Evolutionary conservation across 2,888 invertebrate genomes (phyloP).

Genomic region (Cryptocheilus praepositus): DNA sequence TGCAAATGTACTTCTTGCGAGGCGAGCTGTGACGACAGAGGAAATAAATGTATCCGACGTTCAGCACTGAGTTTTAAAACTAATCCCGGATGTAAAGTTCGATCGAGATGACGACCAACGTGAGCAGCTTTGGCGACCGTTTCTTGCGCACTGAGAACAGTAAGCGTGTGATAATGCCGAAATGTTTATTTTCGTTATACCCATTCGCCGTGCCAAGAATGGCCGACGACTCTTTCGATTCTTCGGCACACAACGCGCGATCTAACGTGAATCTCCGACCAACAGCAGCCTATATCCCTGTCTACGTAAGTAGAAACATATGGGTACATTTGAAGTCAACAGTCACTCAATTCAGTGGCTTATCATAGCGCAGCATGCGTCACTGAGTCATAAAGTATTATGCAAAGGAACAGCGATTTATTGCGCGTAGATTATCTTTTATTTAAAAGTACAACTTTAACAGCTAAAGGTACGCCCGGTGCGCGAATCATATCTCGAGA

Average conservation of each 20-base stretch:
- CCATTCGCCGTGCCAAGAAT: conserved; percentile 42
- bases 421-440: conserved; percentile 38
- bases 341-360: too few relatives aligned
- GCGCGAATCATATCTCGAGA: conserved; percentile 43
- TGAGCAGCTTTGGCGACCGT: conserved; percentile 28
- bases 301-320: too few relatives aligned
- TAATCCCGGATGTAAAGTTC: neutral
- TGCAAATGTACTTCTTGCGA: too few relatives aligned
- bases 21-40: neutral
- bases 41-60: neutral
- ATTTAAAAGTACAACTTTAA: conserved; percentile 51
- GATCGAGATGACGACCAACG: conserved; percentile 7
- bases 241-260: too few relatives aligned
- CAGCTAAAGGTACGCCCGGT: conserved; percentile 24
- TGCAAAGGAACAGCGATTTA: neutral
- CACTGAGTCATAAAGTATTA: too few relatives aligned
- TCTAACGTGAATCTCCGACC: too few relatives aligned
- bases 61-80: neutral
- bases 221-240: conserved; percentile 20
- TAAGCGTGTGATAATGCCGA: conserved; percentile 15
- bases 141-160: conserved; percentile 33
- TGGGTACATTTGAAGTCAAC: too few relatives aligned
- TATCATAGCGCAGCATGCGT: too few relatives aligned
- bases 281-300: too few relatives aligned
- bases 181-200: conserved; percentile 48